Conservation (phyloP, 2,888 invertebrate genomes). For the Drosophila paucipuncta region DNA sequence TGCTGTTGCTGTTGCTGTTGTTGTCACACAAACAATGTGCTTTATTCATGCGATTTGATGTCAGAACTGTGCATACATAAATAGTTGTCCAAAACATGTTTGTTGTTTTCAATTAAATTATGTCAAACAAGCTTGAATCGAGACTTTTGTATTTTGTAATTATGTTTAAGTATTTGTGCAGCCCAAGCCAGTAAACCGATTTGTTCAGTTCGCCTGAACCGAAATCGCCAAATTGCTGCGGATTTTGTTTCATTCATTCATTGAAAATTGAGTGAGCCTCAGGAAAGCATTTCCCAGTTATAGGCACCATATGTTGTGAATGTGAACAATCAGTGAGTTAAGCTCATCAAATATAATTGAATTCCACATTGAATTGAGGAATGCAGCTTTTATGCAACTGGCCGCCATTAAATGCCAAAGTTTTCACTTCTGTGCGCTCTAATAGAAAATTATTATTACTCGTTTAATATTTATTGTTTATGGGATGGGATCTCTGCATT, state of each 20-base stretch:
- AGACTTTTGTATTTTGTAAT: background rate
- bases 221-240: background rate
- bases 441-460: background rate
- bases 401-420: background rate
- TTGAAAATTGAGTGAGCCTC: background rate
- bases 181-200: background rate
- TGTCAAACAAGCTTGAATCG: background rate
- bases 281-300: background rate
- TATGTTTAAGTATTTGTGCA: background rate
- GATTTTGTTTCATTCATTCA: background rate
- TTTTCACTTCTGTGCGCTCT: accelerated
- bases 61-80: constrained; percentile 27
- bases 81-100: constrained; percentile 2
- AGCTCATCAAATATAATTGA: background rate
- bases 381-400: background rate
- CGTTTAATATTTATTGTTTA: no score
- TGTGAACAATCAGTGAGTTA: background rate
- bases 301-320: background rate
- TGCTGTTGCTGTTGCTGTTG: constrained; percentile 2
- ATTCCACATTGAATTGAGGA: background rate
- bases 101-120: constrained; percentile 3
- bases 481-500: background rate
- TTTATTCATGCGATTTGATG: constrained; percentile 30
- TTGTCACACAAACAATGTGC: constrained; percentile 11
- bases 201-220: background rate